phyloP scores from a whole-genome alignment of 2,113 vertebrate genomes.

The Poecile atricapillus region DNA sequence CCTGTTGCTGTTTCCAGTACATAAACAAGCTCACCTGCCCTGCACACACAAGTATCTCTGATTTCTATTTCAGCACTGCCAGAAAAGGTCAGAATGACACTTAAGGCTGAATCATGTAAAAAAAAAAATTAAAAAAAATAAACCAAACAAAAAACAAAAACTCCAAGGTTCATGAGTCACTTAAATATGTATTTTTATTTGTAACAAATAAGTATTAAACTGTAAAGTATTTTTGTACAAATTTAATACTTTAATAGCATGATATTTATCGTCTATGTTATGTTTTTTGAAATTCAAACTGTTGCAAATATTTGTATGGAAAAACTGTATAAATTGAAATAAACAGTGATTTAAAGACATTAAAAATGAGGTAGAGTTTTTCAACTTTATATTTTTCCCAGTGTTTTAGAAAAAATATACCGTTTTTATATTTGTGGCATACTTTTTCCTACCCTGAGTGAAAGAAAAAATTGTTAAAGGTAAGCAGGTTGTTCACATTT shows the following conservation, averaged over 20 bases:
- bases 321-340: conserved; percentile 80
- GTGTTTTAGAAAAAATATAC: background rate
- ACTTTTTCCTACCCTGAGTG: background rate
- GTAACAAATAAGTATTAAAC: conserved; percentile 97
- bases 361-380: background rate
- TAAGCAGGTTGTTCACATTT: background rate
- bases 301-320: conserved; percentile 95
- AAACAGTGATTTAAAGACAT: conserved; percentile 77
- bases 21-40: conserved; percentile 64
- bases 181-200: conserved; percentile 99
- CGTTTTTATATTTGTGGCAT: background rate
- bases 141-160: background rate
- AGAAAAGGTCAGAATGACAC: conserved; percentile 75
- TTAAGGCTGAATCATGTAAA: conserved; percentile 73
- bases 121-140: background rate
- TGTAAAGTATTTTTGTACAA: conserved; percentile 99
- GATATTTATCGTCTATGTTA: conserved; percentile 97
- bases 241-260: conserved; percentile 99
- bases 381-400: background rate
- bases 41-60: conserved; percentile 33
- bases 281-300: conserved; percentile 88
- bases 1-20: conserved; percentile 60
- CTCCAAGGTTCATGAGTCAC: conserved; percentile 73
- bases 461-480: background rate
- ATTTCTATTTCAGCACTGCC: conserved; percentile 83